Conservation (phyloP, 2,113 vertebrate genomes). For the Lontra canadensis region DNA sequence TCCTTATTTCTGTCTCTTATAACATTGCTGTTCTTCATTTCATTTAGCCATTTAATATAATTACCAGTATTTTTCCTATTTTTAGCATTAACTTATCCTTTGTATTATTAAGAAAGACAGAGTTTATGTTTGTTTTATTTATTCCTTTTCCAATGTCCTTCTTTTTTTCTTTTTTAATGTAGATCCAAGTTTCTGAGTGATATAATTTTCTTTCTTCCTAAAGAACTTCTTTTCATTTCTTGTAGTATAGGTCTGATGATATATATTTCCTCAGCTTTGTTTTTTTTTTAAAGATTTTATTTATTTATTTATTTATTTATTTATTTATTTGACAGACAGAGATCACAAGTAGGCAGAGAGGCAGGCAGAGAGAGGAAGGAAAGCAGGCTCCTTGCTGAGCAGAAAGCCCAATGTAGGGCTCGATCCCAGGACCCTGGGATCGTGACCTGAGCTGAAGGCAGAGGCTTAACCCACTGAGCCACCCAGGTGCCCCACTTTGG, state of each 20-base stretch:
- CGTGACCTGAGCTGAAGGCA: too few relatives aligned
- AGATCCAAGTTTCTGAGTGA: neutral
- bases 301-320: too few relatives aligned
- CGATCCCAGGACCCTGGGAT: too few relatives aligned
- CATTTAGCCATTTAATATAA: neutral
- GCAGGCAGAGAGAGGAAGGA: too few relatives aligned
- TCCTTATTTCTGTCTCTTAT: neutral
- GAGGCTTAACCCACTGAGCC: too few relatives aligned
- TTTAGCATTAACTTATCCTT: neutral
- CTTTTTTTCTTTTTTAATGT: neutral
- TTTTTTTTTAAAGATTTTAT: too few relatives aligned
- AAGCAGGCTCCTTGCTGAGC: too few relatives aligned
- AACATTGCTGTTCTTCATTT: neutral
- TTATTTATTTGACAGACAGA: too few relatives aligned
- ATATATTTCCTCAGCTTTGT: neutral
- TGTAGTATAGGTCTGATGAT: neutral
- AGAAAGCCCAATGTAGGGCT: too few relatives aligned
- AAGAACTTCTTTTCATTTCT: constrained; percentile 11
- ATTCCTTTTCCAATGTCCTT: neutral
- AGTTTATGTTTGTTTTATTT: neutral
- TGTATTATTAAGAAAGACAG: neutral
- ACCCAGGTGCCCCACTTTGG: neutral
- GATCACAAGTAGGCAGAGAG: too few relatives aligned
- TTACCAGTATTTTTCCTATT: neutral
- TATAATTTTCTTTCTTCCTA: neutral